Evolutionary conservation across 2,888 invertebrate species (phyloP), one percentile per base, ranked within the genome.

Genomic region (Cybosia mesomella): DNA sequence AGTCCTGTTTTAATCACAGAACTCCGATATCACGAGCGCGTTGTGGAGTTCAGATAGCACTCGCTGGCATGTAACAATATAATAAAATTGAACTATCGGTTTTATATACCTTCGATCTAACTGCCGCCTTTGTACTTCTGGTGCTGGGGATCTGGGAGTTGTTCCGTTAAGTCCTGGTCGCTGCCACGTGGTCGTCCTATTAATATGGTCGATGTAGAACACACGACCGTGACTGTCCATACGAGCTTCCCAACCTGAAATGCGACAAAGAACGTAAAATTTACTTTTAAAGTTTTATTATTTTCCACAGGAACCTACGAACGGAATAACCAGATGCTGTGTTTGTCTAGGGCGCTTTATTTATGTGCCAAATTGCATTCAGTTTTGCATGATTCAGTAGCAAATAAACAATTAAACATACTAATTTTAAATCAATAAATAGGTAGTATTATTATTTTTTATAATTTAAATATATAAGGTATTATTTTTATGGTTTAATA

Each of bases 171-270:
- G 92, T 0, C 96, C 96, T 0, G 99, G 99, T 71, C 98, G 95
- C 85, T 98, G 98, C 99, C 99, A 99, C 36, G 99, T 99, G 2
- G 99, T 99, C 8, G 98, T 98, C 49, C 99, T 96, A 84, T 98
- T 98, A n/a, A 98, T 96, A 89, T 99, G 99, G 93, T 99, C 99
- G 70, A 99, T 99, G 92, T 99, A 99, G 91, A 99, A 99, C 68
- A 99, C 98, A 53, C 99, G 96, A 0, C 99, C 99, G 88, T 99
- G 98, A 81, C 98, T 98, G 90, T 99, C 99, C 95, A 99, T 98
- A 70, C 99, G 96, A 0, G 99, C 99, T 93, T 99, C 99, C 99
- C 99, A 99, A 34, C 98, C 99, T 96, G 94, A 21, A 94, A 87
- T 15, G 21, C 11, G 5, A 43, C 2, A 60, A 49, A 34, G 8